Conservation (phyloP, 2,797 vertebrate species). For the Cyclopterus lumpus region DNA sequence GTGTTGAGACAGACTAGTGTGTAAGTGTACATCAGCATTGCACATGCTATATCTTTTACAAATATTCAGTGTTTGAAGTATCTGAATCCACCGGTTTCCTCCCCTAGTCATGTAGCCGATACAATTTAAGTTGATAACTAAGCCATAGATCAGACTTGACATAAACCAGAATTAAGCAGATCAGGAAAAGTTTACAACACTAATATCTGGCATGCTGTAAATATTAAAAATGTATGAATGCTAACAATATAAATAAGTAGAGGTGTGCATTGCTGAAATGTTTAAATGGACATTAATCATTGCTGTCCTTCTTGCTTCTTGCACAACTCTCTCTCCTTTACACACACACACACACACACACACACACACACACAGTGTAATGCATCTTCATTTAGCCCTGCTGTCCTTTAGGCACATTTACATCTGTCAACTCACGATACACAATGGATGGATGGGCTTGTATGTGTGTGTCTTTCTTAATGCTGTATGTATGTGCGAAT, state of each 20-base stretch:
- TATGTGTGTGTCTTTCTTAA: slow-evolving; percentile 27
- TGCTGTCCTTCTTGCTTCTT: slow-evolving; percentile 43
- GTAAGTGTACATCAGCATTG: background rate
- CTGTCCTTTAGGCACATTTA: slow-evolving; percentile 82
- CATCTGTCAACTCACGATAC: slow-evolving; percentile 78
- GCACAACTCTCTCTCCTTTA: slow-evolving; percentile 1
- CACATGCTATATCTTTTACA: background rate
- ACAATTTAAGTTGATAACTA: background rate
- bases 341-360: slow-evolving; percentile 11
- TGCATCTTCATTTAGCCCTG: slow-evolving; percentile 80
- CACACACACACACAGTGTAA: slow-evolving; percentile 52
- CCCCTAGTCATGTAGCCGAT: background rate
- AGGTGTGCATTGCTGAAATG: slow-evolving; percentile 52
- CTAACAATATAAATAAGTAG: background rate
- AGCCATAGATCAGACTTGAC: background rate
- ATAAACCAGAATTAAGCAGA: slow-evolving; percentile 1
- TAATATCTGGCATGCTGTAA: slow-evolving; percentile 9
- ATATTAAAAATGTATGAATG: slow-evolving; percentile 8
- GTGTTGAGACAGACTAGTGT: background rate
- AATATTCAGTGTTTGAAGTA: background rate
- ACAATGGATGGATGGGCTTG: slow-evolving; percentile 72
- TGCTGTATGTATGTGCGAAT: slow-evolving; percentile 36
- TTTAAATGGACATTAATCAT: slow-evolving; percentile 71
- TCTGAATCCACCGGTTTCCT: background rate
- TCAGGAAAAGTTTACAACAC: background rate